Percentiles rank a stretch among this genome's conserved stretches.
These are phyloP conservation scores for Nesogale talazaci DNA, from an alignment of 2,113 vertebrate species.

Conservation along the genomic window DNA sequence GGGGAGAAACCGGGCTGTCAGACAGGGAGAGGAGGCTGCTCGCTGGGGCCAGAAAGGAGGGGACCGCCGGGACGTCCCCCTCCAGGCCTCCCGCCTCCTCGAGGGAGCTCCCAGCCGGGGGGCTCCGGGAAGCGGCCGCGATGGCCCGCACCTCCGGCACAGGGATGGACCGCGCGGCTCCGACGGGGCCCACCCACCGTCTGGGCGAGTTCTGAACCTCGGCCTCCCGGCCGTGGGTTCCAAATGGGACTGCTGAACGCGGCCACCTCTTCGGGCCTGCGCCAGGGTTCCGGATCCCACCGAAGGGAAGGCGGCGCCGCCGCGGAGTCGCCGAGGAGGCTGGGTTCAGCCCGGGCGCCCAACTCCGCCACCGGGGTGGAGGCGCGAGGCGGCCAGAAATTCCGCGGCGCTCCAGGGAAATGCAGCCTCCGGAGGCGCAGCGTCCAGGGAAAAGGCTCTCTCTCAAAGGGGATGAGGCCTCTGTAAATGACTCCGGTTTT, in stretches of 20 bases:
- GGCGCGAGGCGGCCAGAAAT: constrained; percentile 77
- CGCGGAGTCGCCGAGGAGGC: not conserved
- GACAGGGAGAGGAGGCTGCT: not conserved
- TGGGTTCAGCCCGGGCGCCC: constrained; percentile 4
- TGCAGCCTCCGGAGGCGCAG: constrained; percentile 73
- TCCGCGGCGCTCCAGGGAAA: constrained; percentile 77
- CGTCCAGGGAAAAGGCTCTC: constrained; percentile 76
- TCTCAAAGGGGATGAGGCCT: constrained; percentile 41
- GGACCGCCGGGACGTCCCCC: rapidly evolving
- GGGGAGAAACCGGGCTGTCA: constrained; percentile 4
- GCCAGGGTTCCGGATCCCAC: not conserved
- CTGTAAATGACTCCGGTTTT: constrained; percentile 72
- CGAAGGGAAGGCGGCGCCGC: not conserved
- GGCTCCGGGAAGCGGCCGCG: rapidly evolving
- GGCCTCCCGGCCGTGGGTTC: not conserved
- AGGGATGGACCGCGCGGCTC: not conserved
- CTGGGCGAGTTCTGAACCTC: not conserved
- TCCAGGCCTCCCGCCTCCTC: rapidly evolving
- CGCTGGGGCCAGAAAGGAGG: not conserved
- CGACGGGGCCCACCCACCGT: not conserved
- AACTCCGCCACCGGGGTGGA: constrained; percentile 73
- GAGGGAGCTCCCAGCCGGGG: rapidly evolving
- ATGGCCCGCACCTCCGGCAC: not conserved
- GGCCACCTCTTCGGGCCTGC: constrained; percentile 46
- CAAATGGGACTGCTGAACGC: constrained; percentile 34